Base-by-base conservation (phyloP, 2,888 invertebrate species). In the Archips xylosteana region DNA sequence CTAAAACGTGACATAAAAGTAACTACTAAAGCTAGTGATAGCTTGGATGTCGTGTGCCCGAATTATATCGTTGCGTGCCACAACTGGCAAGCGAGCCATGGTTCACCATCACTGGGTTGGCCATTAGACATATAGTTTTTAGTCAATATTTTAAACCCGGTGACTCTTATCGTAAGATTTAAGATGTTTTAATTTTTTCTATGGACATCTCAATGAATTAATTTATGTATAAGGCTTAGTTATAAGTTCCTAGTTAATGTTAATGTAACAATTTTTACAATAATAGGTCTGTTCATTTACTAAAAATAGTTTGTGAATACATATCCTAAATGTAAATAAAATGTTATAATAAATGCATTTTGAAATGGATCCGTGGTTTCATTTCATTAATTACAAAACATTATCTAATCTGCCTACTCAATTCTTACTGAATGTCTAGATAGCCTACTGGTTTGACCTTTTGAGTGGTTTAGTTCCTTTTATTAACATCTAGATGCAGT, bases 291-390 rank as follows among this genome's bases (percentile, higher is more conserved):
- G 59, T 71, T 62, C 65, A 65, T 72, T 70, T 70, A 70, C 72
- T 72, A 76, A 67, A 70, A 76, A 76, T 77, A 81, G 79, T 76
- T 83, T 88, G 89, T 88, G 89, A 86, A 89, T 86, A 90, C 90
- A 90, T 90, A 90, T 90, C 90, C 80, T 80, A 76, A 80, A 85
- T 78, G 87, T 89, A 88, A 80, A 88, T 89, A 89, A 84, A 83
- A 75, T 72, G 72, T 68, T 72, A 66, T 61, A 72, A 68, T 72
- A 72, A 72, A 72, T 54, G 72, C 72, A 68, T 72, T 71, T 57
- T 54, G 36, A 72, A 72, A 68, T 39, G 36, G 60, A 9, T 5
- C 32, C 0, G 3, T 67, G 57, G 62, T 72, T 63, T 59, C 15
- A 65, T 51, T 66, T 51, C 15, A 6, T 1, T n/a, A 13, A 49